These are phyloP conservation scores for Parthenolecanium corni DNA, from an alignment of 2,888 invertebrate species.

Conservation along the genomic window DNA sequence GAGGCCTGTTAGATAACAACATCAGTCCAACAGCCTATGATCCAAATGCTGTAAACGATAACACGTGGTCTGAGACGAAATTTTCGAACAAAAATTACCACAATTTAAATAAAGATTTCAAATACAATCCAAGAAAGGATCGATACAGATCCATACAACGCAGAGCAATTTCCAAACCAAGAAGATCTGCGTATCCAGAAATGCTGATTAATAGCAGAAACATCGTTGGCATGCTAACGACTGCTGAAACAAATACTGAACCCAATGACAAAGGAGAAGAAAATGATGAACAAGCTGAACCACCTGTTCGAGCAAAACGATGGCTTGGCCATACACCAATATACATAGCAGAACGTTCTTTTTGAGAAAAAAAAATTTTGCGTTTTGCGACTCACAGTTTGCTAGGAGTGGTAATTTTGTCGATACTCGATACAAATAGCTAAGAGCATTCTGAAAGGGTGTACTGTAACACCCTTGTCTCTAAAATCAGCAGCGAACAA, in stretches of 20 bases:
- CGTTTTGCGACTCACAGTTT: too few relatives aligned
- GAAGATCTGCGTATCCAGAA: slow-evolving; percentile 1
- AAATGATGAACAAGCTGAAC: too few relatives aligned
- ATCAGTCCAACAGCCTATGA: slow-evolving; percentile 1
- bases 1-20: not conserved
- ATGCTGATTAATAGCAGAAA: slow-evolving; percentile 2
- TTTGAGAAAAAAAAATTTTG: too few relatives aligned
- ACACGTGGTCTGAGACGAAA: slow-evolving; percentile 13
- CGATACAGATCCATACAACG: not conserved
- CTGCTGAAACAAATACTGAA: not conserved
- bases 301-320: too few relatives aligned
- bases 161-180: not conserved
- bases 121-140: slow-evolving; percentile 9
- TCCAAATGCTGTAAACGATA: not conserved
- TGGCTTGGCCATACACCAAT: too few relatives aligned
- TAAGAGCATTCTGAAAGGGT: too few relatives aligned
- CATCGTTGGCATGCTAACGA: not conserved
- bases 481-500: too few relatives aligned
- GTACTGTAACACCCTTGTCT: too few relatives aligned
- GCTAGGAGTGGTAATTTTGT: too few relatives aligned
- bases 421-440: too few relatives aligned
- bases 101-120: not conserved
- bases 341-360: too few relatives aligned
- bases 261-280: too few relatives aligned
- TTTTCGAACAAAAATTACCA: not conserved